phyloP scores from a whole-genome alignment of 1,140 invertebrate species.

The Portunus trituberculatus region DNA sequence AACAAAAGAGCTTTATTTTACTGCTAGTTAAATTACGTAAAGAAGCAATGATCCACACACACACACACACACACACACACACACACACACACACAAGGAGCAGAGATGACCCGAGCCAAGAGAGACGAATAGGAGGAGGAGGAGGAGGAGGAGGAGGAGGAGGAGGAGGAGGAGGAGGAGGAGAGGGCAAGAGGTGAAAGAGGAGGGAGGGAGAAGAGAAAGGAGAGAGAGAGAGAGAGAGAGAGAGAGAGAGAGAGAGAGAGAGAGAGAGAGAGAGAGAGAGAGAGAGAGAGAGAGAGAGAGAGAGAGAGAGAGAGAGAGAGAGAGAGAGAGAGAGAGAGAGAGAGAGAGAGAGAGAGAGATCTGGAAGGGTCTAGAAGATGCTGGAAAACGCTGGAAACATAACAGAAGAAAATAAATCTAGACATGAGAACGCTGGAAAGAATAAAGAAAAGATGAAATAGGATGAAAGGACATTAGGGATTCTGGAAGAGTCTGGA shows the following conservation, averaged over 20 bases:
- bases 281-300: too few species aligned
- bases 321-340: not conserved
- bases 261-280: not conserved
- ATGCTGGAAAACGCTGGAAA: too few species aligned
- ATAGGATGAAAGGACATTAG: not conserved
- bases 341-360: too few species aligned
- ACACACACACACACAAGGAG: not conserved
- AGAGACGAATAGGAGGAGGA: conserved; percentile 5
- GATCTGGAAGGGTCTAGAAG: not conserved
- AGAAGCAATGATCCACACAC: not conserved
- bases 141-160: conserved; percentile 12
- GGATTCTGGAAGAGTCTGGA: not conserved
- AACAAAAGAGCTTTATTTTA: not conserved
- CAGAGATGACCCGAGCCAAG: not conserved
- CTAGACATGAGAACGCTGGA: not conserved
- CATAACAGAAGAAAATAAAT: not conserved
- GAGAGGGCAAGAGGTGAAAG: not conserved
- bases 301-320: too few species aligned
- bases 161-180: conserved; percentile 16
- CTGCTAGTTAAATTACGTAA: not conserved
- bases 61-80: conserved; percentile 8
- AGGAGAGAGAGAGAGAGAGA: not conserved
- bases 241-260: not conserved
- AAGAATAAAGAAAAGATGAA: too few species aligned
- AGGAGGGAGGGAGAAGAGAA: not conserved